Conservation (phyloP, 2,888 invertebrate genomes). For the Hemistola chrysoprasaria region DNA sequence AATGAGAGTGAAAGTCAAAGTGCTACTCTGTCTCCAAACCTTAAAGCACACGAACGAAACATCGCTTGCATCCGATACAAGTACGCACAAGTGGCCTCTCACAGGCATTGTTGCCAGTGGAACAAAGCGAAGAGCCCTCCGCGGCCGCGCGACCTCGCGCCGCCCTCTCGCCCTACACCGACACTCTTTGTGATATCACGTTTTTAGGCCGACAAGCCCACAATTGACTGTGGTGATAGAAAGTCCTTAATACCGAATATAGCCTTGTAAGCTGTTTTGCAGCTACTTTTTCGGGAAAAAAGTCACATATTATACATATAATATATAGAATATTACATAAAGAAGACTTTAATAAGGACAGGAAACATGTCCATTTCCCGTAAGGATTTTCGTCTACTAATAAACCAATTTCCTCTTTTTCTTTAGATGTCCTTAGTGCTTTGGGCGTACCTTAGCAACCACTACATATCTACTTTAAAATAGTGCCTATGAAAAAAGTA, state of each 20-base stretch:
- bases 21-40: slow-evolving; percentile 50
- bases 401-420: too few species aligned
- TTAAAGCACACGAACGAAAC: slow-evolving; percentile 66
- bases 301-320: slow-evolving; percentile 2
- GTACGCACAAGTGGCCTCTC: slow-evolving; percentile 64
- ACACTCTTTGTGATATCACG: slow-evolving; percentile 76
- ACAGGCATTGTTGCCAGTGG: slow-evolving; percentile 73
- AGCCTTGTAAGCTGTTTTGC: slow-evolving; percentile 29
- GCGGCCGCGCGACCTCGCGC: slow-evolving; percentile 66
- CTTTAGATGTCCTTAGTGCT: too few species aligned
- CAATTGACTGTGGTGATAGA: slow-evolving; percentile 60
- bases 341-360: too few species aligned
- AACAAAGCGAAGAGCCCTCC: slow-evolving; percentile 74
- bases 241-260: slow-evolving; percentile 44
- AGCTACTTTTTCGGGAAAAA: slow-evolving; percentile 16
- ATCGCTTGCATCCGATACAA: slow-evolving; percentile 77
- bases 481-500: too few species aligned
- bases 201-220: slow-evolving; percentile 65
- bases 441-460: too few species aligned
- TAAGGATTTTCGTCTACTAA: too few species aligned
- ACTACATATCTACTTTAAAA: too few species aligned
- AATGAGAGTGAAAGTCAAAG: slow-evolving; percentile 28
- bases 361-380: too few species aligned
- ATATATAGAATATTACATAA: too few species aligned
- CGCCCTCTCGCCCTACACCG: slow-evolving; percentile 45